A percentile compares a stretch with the other conserved stretches of the same genome.
These are phyloP conservation scores for Mechanitis mazaeus DNA, from an alignment of 2,888 invertebrate species.

Conservation along the genomic window DNA sequence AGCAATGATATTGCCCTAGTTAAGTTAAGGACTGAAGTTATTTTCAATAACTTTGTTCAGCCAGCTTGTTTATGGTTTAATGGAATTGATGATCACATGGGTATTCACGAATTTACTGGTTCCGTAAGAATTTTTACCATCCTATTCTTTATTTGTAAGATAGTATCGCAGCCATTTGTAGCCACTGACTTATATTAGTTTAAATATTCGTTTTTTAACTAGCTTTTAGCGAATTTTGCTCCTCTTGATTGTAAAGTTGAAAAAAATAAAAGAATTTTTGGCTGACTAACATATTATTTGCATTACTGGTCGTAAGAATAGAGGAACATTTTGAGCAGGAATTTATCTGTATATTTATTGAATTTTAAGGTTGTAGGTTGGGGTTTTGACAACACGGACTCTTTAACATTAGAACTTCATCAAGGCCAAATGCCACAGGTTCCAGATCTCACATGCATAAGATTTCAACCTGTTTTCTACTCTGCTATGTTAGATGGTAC, in stretches of 20 bases:
- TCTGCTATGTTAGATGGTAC: constrained; percentile 33
- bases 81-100: constrained; percentile 33
- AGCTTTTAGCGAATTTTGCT: too few species aligned
- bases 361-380: constrained; percentile 49
- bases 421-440: constrained; percentile 45
- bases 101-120: constrained; percentile 30
- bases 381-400: constrained; percentile 47
- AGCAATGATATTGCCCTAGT: constrained; percentile 46
- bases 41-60: constrained; percentile 44
- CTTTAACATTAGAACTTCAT: constrained; percentile 35
- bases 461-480: constrained; percentile 44
- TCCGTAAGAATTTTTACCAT: constrained; percentile 29
- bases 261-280: too few species aligned
- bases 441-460: constrained; percentile 41
- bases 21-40: constrained; percentile 40
- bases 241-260: too few species aligned
- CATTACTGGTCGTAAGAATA: too few species aligned
- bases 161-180: too few species aligned
- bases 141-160: too few species aligned
- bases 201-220: too few species aligned
- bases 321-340: too few species aligned
- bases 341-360: too few species aligned
- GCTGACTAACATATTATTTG: too few species aligned
- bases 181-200: too few species aligned
- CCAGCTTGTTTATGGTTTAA: constrained; percentile 47